phyloP scores from a whole-genome alignment of 1,140 invertebrate species.

The Bradysia coprophila region DNA sequence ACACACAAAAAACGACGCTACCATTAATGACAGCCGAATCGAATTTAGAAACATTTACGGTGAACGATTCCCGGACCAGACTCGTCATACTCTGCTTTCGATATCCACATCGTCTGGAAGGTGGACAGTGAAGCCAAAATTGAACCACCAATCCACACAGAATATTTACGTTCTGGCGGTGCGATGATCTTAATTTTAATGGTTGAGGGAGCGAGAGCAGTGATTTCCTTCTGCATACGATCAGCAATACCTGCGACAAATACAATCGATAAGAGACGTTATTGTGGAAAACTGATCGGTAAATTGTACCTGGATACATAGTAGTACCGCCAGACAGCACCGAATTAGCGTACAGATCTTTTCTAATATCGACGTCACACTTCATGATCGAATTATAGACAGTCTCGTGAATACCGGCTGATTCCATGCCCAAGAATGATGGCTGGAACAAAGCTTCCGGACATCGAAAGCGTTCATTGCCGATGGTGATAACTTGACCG shows the following conservation, averaged over 20 bases:
- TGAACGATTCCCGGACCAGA: conserved; percentile 85
- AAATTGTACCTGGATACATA: conserved; percentile 39
- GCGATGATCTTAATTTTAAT: conserved; percentile 94
- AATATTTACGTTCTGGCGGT: conserved; percentile 81
- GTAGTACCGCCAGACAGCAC: conserved; percentile 70
- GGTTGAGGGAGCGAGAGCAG: conserved; percentile 63
- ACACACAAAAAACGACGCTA: too few species aligned
- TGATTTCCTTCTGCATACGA: conserved; percentile 80
- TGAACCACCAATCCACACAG: conserved; percentile 78
- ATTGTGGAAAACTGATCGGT: neutral
- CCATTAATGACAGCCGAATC: neutral
- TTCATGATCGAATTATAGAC: conserved; percentile 93
- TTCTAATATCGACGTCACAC: conserved; percentile 79
- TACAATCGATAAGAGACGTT: neutral
- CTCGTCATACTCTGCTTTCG: conserved; percentile 87
- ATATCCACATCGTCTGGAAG: conserved; percentile 92
- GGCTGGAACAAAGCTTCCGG: conserved; percentile 88
- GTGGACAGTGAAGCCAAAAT: conserved; percentile 72
- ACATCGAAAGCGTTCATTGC: conserved; percentile 86
- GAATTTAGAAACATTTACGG: conserved; percentile 82
- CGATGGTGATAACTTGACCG: conserved; percentile 78
- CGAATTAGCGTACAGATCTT: conserved; percentile 82
- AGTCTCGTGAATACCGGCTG: conserved; percentile 78
- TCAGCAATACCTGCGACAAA: conserved; percentile 46
- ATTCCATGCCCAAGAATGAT: conserved; percentile 79